Conservation (phyloP, 2,888 invertebrate species). For the Candidula unifasciata region DNA sequence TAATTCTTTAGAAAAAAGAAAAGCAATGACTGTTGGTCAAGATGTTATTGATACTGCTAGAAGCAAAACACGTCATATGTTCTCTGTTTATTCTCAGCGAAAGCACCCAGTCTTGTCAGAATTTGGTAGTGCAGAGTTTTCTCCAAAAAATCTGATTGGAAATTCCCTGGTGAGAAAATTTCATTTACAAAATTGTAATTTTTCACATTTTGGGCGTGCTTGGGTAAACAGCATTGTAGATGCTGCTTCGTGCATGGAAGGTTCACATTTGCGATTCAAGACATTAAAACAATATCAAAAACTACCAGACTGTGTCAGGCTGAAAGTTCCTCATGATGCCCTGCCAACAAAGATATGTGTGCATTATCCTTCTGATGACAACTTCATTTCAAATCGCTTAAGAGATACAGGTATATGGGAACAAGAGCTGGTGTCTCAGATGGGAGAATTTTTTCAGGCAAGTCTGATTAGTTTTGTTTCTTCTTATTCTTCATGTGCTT, state of each 20-base stretch:
- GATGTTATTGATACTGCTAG: neutral
- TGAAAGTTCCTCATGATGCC: constrained; percentile 23
- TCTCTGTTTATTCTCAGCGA: constrained; percentile 5
- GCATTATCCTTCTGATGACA: constrained; percentile 45
- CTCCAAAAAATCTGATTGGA: neutral
- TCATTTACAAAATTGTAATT: constrained; percentile 22
- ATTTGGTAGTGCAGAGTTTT: neutral
- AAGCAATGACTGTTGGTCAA: neutral
- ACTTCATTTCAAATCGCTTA: constrained; percentile 49
- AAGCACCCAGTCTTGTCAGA: neutral
- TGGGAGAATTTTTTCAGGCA: constrained; percentile 41
- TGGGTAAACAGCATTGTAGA: constrained; percentile 17
- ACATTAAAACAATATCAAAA: neutral
- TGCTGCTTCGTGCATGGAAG: neutral
- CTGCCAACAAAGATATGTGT: constrained; percentile 42
- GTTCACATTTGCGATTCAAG: neutral
- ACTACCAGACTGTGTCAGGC: constrained; percentile 25
- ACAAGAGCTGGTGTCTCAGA: constrained; percentile 42
- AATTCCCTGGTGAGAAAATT: neutral
- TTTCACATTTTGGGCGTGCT: constrained; percentile 26
- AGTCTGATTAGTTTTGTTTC: neutral
- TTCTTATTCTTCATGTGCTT: no score
- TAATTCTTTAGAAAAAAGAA: neutral
- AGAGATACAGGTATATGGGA: constrained; percentile 51
- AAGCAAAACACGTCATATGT: neutral